Evolutionary conservation across 1,140 invertebrate genomes (phyloP), one percentile per base, ranked within the genome.

Genomic region (Drosophila orosa): DNA sequence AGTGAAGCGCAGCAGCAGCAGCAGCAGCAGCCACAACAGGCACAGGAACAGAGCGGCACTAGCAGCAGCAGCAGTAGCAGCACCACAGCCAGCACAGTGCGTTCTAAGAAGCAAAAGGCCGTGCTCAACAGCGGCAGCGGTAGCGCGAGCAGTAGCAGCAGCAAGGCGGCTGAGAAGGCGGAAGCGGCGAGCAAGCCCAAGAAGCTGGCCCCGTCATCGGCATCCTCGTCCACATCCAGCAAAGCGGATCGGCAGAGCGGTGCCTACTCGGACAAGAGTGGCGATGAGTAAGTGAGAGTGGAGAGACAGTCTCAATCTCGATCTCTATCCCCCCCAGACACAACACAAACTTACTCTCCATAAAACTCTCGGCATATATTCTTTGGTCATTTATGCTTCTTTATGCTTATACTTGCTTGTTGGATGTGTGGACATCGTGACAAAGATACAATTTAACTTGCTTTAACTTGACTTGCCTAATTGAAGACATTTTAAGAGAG

Each of bases 201-300:
- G 45, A 87, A 83, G 65, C n/a, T 63, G 9, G 39, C 37, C 25
- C 42, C 75, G n/a, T 84, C 85, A 6, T 77, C 79, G 7, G 84
- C 67, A 3, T 81, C 90, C 13, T 91, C 90, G 52, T 73, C 44
- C 22, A 24, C 82, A n/a, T 82, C 79, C 44, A 87, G 84, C 72
- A 87, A 87, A 54, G 72, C 84, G 63, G 83, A 87, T 37, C 72
- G 80, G 27, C 65, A 74, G 17, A 90, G 78, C 57, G 74, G 76
- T 47, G 79, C 81, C 59, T 90, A 68, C 65, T 91, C 90, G 33
- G 90, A 91, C 65, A 91, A 91, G 67, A 91, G 90, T 67, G 90
- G 80, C 47, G 90, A 91, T 76, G 90, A 91, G 90, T 91, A 87
- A 90, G 90, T 90, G 45, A 31, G 37, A 48, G 31, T 35, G 42